These are phyloP conservation scores for Mesocricetus auratus DNA, from an alignment of 2,113 vertebrate species.

Conservation along the genomic window DNA sequence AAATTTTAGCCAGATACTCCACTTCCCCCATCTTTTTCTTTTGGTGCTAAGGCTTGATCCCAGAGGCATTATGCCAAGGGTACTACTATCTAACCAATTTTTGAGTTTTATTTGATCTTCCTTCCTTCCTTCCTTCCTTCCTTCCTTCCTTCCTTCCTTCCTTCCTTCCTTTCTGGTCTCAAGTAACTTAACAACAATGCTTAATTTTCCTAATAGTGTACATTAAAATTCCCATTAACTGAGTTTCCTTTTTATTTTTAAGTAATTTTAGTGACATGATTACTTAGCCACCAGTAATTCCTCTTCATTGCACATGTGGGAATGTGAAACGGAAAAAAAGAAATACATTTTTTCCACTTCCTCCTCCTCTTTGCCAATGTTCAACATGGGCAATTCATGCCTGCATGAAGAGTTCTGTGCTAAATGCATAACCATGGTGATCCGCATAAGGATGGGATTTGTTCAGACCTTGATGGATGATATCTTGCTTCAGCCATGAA, in stretches of 20 bases:
- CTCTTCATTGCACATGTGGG: not conserved
- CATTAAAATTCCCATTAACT: not conserved
- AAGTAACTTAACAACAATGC: not conserved
- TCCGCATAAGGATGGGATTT: conserved; percentile 15
- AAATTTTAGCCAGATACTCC: not conserved
- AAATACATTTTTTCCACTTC: not conserved
- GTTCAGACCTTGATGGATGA: conserved; percentile 57
- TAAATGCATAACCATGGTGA: conserved; percentile 54
- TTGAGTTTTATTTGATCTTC: not conserved
- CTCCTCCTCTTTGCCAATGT: not conserved
- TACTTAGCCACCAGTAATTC: not conserved
- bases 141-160: too few relatives aligned
- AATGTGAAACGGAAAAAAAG: not conserved
- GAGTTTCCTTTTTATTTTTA: conserved; percentile 18
- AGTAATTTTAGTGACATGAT: not conserved
- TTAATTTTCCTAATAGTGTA: conserved; percentile 28
- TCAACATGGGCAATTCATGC: conserved; percentile 48
- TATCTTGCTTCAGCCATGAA: conserved; percentile 42
- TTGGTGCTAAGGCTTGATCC: not conserved
- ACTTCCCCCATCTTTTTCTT: not conserved
- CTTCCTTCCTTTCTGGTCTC: not conserved
- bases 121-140: too few relatives aligned
- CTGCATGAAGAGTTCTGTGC: conserved; percentile 62
- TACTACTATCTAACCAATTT: not conserved
- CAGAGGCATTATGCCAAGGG: not conserved